phyloP scores from a whole-genome alignment of 2,113 vertebrate genomes.

The Patagioenas fasciata region DNA sequence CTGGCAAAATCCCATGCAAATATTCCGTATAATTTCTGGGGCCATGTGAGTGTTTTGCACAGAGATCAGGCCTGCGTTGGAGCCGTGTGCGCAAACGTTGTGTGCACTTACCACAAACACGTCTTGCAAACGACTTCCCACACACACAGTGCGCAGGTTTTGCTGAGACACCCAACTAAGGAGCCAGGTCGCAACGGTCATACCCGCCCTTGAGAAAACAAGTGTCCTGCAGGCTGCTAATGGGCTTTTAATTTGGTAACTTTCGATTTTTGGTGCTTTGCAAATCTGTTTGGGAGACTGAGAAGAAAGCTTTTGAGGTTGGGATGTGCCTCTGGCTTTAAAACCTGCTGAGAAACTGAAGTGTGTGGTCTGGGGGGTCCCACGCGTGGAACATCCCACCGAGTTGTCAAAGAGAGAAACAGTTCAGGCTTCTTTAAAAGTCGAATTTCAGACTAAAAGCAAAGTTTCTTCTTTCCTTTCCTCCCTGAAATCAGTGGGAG shows the following conservation, averaged over 20 bases:
- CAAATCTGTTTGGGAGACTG: background rate
- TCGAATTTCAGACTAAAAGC: background rate
- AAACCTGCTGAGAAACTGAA: background rate
- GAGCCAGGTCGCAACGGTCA: background rate
- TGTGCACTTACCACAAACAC: background rate
- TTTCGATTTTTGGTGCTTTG: background rate
- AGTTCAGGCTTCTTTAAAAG: background rate
- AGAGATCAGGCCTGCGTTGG: background rate
- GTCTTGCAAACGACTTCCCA: background rate
- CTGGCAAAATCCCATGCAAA: background rate
- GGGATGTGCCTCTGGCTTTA: background rate
- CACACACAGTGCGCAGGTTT: rapidly evolving
- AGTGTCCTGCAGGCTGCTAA: background rate
- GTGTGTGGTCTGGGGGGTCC: background rate
- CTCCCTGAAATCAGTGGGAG: background rate
- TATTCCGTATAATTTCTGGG: background rate
- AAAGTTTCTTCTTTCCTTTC: background rate
- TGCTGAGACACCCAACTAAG: background rate
- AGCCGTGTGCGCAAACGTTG: background rate
- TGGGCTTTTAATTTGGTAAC: background rate
- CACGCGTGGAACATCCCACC: rapidly evolving
- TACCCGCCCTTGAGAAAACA: background rate
- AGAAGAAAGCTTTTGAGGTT: background rate
- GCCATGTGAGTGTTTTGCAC: background rate
- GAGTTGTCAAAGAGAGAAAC: background rate